Conservation (phyloP, 2,113 vertebrate species). For the Bettongia penicillata region DNA sequence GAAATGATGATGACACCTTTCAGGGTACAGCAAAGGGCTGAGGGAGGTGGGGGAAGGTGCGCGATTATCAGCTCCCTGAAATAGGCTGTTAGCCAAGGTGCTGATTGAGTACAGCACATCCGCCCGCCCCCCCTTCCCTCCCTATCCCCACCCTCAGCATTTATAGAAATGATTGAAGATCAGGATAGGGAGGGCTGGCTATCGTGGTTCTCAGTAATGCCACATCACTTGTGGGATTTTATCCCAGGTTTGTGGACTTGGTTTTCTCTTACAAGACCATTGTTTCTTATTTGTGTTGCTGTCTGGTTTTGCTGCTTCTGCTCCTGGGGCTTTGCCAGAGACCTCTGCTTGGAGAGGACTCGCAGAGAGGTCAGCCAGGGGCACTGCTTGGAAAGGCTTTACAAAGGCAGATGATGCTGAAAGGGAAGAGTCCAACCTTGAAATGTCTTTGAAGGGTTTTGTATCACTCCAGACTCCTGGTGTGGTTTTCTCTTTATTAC, state of each 20-base stretch:
- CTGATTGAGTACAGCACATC: neutral
- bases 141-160: neutral
- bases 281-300: neutral
- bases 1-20: constrained; percentile 20
- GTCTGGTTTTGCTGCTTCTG: neutral
- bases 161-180: neutral
- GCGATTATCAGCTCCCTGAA: neutral
- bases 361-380: neutral
- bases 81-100: neutral
- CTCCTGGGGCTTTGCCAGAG: constrained; percentile 42
- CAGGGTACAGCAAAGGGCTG: neutral
- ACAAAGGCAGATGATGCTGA: constrained; percentile 25
- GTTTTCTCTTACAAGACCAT: neutral
- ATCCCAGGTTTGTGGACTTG: neutral
- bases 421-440: constrained; percentile 1
- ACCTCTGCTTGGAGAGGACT: neutral
- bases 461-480: neutral
- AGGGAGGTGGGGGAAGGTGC: neutral
- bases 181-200: neutral
- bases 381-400: constrained; percentile 20
- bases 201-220: neutral
- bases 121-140: too few species aligned
- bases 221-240: neutral
- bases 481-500: constrained; percentile 39
- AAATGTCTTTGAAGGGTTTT: constrained; percentile 24